Evolutionary conservation across 2,888 invertebrate species (phyloP).

Genomic region (Drosophila basisetae): DNA sequence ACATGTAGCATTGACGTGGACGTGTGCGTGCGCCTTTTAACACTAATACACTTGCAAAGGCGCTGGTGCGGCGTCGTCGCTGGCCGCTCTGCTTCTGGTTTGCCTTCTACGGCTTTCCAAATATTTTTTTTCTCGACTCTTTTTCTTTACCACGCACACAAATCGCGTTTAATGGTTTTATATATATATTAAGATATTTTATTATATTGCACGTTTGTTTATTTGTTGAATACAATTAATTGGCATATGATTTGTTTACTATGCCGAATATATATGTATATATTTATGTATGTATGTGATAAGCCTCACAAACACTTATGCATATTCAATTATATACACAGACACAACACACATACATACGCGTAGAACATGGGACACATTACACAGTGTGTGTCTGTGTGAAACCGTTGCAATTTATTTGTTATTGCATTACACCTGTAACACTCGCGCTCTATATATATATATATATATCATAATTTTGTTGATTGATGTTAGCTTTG

Average conservation of each 20-base stretch:
- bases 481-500: constrained; percentile 38
- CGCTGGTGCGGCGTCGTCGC: constrained; percentile 53
- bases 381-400: constrained; percentile 1
- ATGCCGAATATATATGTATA: constrained; percentile 4
- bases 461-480: constrained; percentile 29
- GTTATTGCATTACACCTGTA: constrained; percentile 51
- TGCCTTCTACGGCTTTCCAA: constrained; percentile 64
- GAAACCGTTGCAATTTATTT: constrained; percentile 43
- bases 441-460: constrained; percentile 27
- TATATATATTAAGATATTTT: constrained; percentile 20
- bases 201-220: constrained; percentile 59
- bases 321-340: constrained; percentile 32
- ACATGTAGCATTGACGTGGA: constrained; percentile 20
- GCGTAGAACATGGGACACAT: constrained; percentile 15
- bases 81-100: constrained; percentile 47
- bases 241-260: constrained; percentile 53
- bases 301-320: constrained; percentile 25
- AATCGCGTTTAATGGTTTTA: constrained; percentile 24
- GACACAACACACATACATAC: constrained; percentile 35
- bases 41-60: constrained; percentile 74
- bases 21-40: constrained; percentile 46
- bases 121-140: constrained; percentile 22
- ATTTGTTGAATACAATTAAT: constrained; percentile 35
- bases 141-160: constrained; percentile 42
- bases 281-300: constrained; percentile 19